Conservation (phyloP, 2,797 vertebrate species). For the Macropodus opercularis region DNA sequence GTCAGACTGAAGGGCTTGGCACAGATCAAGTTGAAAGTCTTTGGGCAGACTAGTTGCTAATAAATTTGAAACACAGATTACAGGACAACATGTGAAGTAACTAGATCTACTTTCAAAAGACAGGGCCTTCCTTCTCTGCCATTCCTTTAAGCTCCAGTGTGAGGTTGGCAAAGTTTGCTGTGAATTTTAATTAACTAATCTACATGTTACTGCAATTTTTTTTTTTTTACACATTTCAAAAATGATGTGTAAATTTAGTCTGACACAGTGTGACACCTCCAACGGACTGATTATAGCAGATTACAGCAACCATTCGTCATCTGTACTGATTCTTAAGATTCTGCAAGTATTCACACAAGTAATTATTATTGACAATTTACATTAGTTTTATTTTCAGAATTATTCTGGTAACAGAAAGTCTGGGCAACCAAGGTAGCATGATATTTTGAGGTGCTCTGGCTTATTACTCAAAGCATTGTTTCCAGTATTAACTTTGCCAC, state of each 20-base stretch:
- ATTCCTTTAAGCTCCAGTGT: not conserved
- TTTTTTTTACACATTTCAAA: not conserved
- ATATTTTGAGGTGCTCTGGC: too few species aligned
- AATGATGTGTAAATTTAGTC: not conserved
- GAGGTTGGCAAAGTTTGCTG: not conserved
- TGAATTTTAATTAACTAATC: not conserved
- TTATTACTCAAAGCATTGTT: too few species aligned
- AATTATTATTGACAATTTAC: constrained; percentile 8
- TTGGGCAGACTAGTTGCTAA: constrained; percentile 25
- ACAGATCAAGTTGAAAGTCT: constrained; percentile 69
- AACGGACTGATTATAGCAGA: not conserved
- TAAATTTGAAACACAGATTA: constrained; percentile 56
- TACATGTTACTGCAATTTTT: not conserved
- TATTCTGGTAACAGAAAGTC: constrained; percentile 14
- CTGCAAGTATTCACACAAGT: not conserved
- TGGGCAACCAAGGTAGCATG: not conserved
- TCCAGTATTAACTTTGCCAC: too few species aligned
- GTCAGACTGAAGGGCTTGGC: constrained; percentile 43
- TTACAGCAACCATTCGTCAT: not conserved
- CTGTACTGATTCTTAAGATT: not conserved
- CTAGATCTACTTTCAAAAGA: constrained; percentile 45
- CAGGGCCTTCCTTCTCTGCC: constrained; percentile 13
- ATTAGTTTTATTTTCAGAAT: constrained; percentile 10
- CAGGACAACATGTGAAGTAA: constrained; percentile 41
- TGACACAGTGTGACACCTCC: not conserved